phyloP scores from a whole-genome alignment of 1,140 invertebrate species.

The Psix sp. region DNA sequence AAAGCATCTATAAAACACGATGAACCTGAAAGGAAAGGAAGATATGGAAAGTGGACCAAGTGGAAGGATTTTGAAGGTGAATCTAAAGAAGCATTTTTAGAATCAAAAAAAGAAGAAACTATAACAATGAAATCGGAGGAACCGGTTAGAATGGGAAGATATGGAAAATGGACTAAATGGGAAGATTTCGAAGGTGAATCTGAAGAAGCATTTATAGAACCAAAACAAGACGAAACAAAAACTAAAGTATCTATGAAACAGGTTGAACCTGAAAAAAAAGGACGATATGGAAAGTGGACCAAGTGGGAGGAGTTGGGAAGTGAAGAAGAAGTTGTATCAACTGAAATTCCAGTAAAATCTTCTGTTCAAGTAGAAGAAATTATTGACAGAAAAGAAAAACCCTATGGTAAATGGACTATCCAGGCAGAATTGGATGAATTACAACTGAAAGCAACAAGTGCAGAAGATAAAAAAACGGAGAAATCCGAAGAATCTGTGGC shows the following conservation, averaged over 20 bases:
- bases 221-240: too few relatives aligned
- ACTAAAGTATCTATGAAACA: background rate
- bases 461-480: conserved; percentile 46
- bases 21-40: conserved; percentile 15
- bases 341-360: background rate
- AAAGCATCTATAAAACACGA: conserved; percentile 9
- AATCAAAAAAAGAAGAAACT: background rate
- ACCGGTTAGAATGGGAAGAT: conserved; percentile 14
- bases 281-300: conserved; percentile 46
- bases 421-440: conserved; percentile 43
- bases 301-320: conserved; percentile 65
- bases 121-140: conserved; percentile 16
- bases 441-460: conserved; percentile 5
- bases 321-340: conserved; percentile 67
- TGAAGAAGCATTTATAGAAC: too few relatives aligned
- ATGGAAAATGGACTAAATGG: conserved; percentile 48
- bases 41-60: conserved; percentile 53
- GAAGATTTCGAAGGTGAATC: conserved; percentile 43
- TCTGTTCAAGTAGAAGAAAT: conserved; percentile 8
- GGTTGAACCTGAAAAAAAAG: conserved; percentile 28
- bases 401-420: conserved; percentile 50
- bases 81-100: conserved; percentile 62
- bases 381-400: conserved; percentile 34
- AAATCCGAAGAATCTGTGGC: conserved; percentile 64
- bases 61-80: conserved; percentile 67